Conservation (phyloP, 2,888 invertebrate species). For the Germaria angustata region DNA sequence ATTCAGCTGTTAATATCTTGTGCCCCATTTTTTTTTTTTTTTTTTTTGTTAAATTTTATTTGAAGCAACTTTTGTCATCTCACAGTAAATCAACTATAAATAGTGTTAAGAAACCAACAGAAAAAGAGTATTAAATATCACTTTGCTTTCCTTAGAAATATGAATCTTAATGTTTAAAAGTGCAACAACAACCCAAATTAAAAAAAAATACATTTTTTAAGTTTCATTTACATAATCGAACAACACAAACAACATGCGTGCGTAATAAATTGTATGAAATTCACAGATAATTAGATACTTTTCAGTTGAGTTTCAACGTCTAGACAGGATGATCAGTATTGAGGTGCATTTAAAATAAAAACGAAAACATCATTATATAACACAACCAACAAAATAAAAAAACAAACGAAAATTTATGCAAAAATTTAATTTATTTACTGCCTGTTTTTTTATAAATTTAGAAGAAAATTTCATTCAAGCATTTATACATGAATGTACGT, state of each 20-base stretch:
- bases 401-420: too few relatives aligned
- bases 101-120: background rate
- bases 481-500: too few relatives aligned
- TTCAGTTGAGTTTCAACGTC: constrained; percentile 39
- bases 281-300: constrained; percentile 63
- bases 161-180: constrained; percentile 12
- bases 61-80: background rate
- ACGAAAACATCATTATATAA: background rate
- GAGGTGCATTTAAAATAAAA: constrained; percentile 26
- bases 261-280: constrained; percentile 48
- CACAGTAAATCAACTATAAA: background rate
- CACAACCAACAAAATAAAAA: background rate
- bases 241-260: constrained; percentile 34
- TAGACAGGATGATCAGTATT: constrained; percentile 55
- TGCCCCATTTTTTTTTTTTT: background rate
- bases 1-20: background rate
- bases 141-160: constrained; percentile 49
- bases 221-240: constrained; percentile 46
- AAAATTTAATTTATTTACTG: too few relatives aligned
- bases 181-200: background rate
- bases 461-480: too few relatives aligned
- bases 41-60: background rate
- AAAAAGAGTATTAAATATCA: constrained; percentile 53
- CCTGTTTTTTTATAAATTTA: too few relatives aligned
- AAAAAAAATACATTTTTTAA: too few relatives aligned